Conservation (phyloP, 2,113 vertebrate genomes). For the Onychostoma macrolepis region DNA sequence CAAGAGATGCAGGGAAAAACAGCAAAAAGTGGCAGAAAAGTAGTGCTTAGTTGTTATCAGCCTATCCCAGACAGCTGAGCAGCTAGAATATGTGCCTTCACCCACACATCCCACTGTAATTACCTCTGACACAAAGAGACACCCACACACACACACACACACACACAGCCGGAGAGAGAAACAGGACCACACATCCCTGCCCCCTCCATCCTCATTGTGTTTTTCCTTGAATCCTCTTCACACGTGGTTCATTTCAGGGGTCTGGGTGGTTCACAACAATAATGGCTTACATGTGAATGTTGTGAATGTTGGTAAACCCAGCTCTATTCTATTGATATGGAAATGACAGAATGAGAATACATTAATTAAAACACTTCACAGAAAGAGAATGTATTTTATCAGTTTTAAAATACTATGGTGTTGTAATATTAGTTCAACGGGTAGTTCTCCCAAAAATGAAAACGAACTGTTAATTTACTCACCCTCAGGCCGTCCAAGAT, state of each 20-base stretch:
- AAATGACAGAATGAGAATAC: background rate
- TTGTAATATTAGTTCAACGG: background rate
- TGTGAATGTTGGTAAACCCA: background rate
- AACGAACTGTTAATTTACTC: too few species aligned
- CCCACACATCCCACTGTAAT: slow-evolving; percentile 21
- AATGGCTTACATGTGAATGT: background rate
- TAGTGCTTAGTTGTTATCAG: slow-evolving; percentile 25
- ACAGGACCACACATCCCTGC: background rate
- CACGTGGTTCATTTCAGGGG: background rate
- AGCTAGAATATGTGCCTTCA: background rate
- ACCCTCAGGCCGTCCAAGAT: too few species aligned
- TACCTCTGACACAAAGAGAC: slow-evolving; percentile 18
- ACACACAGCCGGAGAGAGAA: background rate
- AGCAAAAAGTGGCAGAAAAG: slow-evolving; percentile 2
- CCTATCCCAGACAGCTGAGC: slow-evolving; percentile 20
- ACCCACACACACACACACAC: background rate
- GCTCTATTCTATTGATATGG: background rate
- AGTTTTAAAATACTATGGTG: too few species aligned
- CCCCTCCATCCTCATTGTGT: background rate
- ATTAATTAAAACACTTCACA: too few species aligned
- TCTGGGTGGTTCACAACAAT: background rate
- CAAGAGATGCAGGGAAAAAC: background rate
- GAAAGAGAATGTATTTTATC: too few species aligned
- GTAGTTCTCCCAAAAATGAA: background rate
- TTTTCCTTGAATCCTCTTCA: background rate